Evolutionary conservation across 2,797 vertebrate genomes (phyloP).

Genomic region (Astyanax mexicanus): DNA sequence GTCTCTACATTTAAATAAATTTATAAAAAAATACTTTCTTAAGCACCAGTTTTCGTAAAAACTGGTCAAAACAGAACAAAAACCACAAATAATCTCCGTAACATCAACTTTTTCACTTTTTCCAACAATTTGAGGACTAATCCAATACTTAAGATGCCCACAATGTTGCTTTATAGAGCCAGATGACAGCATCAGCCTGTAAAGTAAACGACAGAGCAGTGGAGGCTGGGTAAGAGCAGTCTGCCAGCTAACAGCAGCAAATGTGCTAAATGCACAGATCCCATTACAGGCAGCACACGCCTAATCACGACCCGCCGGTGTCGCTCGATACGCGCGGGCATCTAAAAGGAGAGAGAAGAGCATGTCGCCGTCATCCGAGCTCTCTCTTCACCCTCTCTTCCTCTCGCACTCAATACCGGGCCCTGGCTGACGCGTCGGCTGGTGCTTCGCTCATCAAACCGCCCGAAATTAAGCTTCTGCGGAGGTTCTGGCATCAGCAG

Average conservation of each 20-base stretch:
- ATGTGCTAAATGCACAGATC: conserved; percentile 51
- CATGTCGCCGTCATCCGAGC: conserved; percentile 21
- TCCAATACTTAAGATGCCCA: too few species aligned
- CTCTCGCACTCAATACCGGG: neutral
- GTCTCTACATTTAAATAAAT: too few species aligned
- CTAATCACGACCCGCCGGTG: conserved; percentile 37
- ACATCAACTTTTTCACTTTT: too few species aligned
- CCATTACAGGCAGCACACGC: conserved; percentile 40
- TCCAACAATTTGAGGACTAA: too few species aligned
- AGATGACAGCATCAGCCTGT: neutral
- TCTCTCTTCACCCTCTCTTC: conserved; percentile 1
- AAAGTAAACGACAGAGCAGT: conserved; percentile 26
- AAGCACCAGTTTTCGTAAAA: too few species aligned
- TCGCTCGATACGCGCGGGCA: conserved; percentile 32
- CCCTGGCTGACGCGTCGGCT: neutral
- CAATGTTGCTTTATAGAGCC: too few species aligned
- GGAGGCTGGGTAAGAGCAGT: conserved; percentile 14
- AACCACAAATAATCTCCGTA: too few species aligned
- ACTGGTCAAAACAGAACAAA: too few species aligned
- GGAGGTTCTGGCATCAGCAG: neutral
- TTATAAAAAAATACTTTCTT: too few species aligned
- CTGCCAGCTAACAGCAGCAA: conserved; percentile 40
- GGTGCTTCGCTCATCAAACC: neutral
- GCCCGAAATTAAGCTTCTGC: neutral
- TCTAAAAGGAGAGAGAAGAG: conserved; percentile 5